phyloP scores from a whole-genome alignment of 2,797 vertebrate species.

The Centroberyx gerrardi region DNA sequence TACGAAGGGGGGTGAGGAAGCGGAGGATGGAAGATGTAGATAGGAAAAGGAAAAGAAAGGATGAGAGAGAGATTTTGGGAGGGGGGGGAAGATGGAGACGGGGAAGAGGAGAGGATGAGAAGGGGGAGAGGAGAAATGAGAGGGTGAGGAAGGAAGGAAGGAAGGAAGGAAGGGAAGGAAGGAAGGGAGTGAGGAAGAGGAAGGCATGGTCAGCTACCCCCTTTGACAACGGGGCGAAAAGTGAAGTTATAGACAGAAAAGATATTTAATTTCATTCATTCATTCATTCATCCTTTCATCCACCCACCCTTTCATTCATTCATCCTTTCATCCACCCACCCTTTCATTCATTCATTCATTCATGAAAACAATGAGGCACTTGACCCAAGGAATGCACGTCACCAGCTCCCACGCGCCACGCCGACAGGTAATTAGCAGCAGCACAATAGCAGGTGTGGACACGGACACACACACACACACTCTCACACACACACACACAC shows the following conservation, averaged over 20 bases:
- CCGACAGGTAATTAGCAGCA: constrained; percentile 54
- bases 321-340: background rate
- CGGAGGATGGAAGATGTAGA: background rate
- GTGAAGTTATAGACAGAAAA: background rate
- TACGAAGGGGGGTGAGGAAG: background rate
- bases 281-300: background rate
- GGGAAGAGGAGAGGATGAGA: background rate
- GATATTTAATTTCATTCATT: background rate
- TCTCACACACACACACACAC: constrained; percentile 4
- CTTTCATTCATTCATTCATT: constrained; percentile 50
- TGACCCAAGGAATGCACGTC: constrained; percentile 51
- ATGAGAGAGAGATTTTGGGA: background rate
- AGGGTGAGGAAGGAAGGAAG: background rate
- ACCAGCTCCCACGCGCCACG: constrained; percentile 42
- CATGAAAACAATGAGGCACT: constrained; percentile 48
- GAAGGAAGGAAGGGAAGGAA: background rate
- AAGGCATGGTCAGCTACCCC: constrained; percentile 13
- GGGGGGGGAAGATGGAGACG: background rate
- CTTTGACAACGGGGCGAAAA: background rate
- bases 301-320: background rate
- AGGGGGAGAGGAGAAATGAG: constrained; percentile 1
- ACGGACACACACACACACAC: background rate
- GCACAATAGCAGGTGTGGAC: constrained; percentile 42
- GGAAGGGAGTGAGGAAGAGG: constrained; percentile 1
- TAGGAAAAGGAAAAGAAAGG: background rate